Percentiles rank a stretch among this genome's conserved stretches.
Conservation (phyloP, 2,888 invertebrate genomes). For the Alloscopus bannaensis region DNA sequence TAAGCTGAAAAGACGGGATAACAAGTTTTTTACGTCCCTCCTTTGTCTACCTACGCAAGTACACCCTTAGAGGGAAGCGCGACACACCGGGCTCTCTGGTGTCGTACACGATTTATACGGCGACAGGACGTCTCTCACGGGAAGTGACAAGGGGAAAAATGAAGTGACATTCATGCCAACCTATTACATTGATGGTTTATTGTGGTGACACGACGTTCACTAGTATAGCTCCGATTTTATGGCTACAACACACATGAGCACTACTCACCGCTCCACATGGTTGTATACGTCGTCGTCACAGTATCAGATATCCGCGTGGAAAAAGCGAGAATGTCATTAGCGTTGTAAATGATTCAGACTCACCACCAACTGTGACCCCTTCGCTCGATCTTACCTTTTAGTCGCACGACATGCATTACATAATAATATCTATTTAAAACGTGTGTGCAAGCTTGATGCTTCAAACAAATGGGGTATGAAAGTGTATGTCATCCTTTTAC, state of each 20-base stretch:
- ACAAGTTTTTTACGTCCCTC: no score
- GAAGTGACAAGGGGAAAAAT: constrained; percentile 61
- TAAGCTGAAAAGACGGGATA: no score
- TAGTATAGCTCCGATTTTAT: no score
- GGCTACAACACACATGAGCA: no score
- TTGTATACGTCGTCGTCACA: background rate
- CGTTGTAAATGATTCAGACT: constrained; percentile 54
- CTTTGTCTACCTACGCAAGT: no score
- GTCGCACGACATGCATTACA: constrained; percentile 18
- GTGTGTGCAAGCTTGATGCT: constrained; percentile 9
- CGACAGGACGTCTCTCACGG: constrained; percentile 54
- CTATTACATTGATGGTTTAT: constrained; percentile 61
- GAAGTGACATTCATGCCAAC: constrained; percentile 60
- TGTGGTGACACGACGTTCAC: no score
- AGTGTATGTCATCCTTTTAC: no score
- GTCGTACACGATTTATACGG: constrained; percentile 16
- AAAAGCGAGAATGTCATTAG: constrained; percentile 37
- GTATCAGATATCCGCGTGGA: background rate
- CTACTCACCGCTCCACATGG: constrained; percentile 37
- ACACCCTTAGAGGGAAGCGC: no score
- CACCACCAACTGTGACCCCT: constrained; percentile 53
- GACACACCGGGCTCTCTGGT: background rate
- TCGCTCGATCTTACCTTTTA: constrained; percentile 14
- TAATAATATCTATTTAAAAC: constrained; percentile 13
- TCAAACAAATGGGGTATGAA: no score